Base-by-base conservation (phyloP, 2,888 invertebrate species). In the Athalia rosae region DNA sequence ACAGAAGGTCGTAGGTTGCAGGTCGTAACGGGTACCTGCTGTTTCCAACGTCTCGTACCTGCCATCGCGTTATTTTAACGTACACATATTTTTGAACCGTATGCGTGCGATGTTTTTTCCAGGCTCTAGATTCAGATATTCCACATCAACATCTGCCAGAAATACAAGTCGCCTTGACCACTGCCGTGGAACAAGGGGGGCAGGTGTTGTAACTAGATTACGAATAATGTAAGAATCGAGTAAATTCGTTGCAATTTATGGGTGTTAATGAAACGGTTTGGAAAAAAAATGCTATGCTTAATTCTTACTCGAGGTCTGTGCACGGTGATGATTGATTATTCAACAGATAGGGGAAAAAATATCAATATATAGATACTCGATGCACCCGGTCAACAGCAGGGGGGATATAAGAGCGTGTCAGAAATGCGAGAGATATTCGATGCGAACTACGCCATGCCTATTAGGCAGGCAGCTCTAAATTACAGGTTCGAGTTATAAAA, bases 391-490 rank as follows among this genome's bases (percentile, higher is more conserved):
- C 7, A 43, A 13, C 8, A 8, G 71, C 11, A 50, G 28, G 58
- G 45, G 61, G 13, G 28, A 15, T 15, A 61, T 13, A 13, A 15
- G 56, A 58, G 69, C 58, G 69, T 71, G 69, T 58, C 58, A 71
- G 69, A 58, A 71, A 53, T 28, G 2, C 50, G 58, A 56, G 45
- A 71, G 56, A 71, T 11, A 71, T 48, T 74, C 61, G 61, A 74
- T 61, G 59, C 61, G 59, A 62, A 74, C 74, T 62, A 74, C 74
- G 74, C 74, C 74, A 74, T 74, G 62, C 74, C 74, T 61, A 48
- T 45, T 13, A 71, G 71, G 74, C 61, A 48, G 48, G 71, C 71
- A 41, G 71, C 71, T 71, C 50, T 45, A 71, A 71, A 71, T 56
- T 58, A 71, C 71, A 45, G 28, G 13, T 58, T n/a, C 7, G 11